These are phyloP conservation scores for Xylota sylvarum DNA, from an alignment of 2,888 invertebrate genomes.

Conservation along the genomic window DNA sequence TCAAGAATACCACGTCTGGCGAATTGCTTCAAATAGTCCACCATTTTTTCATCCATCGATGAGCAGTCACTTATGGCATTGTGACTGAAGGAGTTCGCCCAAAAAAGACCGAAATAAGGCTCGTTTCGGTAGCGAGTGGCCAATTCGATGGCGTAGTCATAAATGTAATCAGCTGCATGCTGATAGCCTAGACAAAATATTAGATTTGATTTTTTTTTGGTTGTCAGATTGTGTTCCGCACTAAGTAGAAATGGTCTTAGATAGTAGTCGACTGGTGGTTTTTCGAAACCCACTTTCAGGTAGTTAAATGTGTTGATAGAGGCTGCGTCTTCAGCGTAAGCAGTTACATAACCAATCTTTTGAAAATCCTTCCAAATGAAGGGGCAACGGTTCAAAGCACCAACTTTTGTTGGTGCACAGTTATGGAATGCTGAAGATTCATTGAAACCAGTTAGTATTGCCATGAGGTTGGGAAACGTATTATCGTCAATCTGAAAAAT, in stretches of 20 bases:
- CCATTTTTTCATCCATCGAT: slow-evolving; percentile 88
- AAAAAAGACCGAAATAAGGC: slow-evolving; percentile 91
- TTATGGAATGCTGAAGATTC: slow-evolving; percentile 85
- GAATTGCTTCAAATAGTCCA: slow-evolving; percentile 87
- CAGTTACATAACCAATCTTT: slow-evolving; percentile 90
- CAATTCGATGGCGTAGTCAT: slow-evolving; percentile 89
- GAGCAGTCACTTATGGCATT: slow-evolving; percentile 89
- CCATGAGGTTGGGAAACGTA: slow-evolving; percentile 95
- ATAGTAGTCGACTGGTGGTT: slow-evolving; percentile 93
- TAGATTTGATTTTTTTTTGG: slow-evolving; percentile 85
- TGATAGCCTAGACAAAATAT: slow-evolving; percentile 88
- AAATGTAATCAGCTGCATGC: slow-evolving; percentile 88
- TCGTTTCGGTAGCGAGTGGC: slow-evolving; percentile 87
- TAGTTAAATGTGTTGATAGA: slow-evolving; percentile 90
- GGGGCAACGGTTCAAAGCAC: slow-evolving; percentile 89
- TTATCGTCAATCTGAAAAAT: slow-evolving; percentile 92
- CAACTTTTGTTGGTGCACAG: slow-evolving; percentile 85
- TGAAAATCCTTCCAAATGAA: slow-evolving; percentile 92
- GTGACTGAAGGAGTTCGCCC: slow-evolving; percentile 92
- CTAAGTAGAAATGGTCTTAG: slow-evolving; percentile 90
- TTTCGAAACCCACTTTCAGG: slow-evolving; percentile 89
- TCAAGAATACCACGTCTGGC: slow-evolving; percentile 87
- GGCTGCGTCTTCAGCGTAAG: slow-evolving; percentile 92
- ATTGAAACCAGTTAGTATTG: slow-evolving; percentile 90
- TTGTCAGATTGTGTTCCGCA: slow-evolving; percentile 87